Percentiles rank a stretch among this genome's conserved stretches.
phyloP scores from a whole-genome alignment of 1,140 invertebrate genomes.

The Cyphomyrmex costatus region DNA sequence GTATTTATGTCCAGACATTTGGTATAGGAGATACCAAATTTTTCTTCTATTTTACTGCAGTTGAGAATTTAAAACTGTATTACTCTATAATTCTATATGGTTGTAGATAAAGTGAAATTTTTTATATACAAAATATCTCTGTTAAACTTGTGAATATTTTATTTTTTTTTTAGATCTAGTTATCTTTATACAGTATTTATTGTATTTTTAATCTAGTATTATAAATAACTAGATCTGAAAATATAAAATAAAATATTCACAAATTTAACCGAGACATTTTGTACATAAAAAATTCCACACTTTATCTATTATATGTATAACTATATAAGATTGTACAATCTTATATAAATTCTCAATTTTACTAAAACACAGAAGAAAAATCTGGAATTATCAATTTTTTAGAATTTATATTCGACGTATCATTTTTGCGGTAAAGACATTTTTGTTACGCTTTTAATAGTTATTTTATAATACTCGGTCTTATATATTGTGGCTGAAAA shows the following conservation, averaged over 20 bases:
- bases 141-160: slow-evolving; percentile 27
- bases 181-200: background rate
- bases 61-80: background rate
- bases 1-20: background rate
- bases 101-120: slow-evolving; percentile 17
- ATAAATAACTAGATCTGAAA: too few species aligned
- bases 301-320: too few species aligned
- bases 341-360: too few species aligned
- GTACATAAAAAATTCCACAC: too few species aligned
- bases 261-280: too few species aligned
- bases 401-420: background rate
- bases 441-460: background rate
- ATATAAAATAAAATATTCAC: too few species aligned
- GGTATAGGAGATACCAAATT: background rate
- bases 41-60: background rate
- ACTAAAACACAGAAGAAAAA: too few species aligned
- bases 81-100: background rate
- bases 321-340: too few species aligned
- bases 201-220: too few species aligned
- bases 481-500: background rate
- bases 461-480: background rate
- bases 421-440: background rate
- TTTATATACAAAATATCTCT: background rate
- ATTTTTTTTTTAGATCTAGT: background rate
- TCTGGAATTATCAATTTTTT: too few species aligned